Percentiles rank a stretch among this genome's conserved stretches.
phyloP scores from a whole-genome alignment of 2,797 vertebrate genomes.

The Rallus crepitans region DNA sequence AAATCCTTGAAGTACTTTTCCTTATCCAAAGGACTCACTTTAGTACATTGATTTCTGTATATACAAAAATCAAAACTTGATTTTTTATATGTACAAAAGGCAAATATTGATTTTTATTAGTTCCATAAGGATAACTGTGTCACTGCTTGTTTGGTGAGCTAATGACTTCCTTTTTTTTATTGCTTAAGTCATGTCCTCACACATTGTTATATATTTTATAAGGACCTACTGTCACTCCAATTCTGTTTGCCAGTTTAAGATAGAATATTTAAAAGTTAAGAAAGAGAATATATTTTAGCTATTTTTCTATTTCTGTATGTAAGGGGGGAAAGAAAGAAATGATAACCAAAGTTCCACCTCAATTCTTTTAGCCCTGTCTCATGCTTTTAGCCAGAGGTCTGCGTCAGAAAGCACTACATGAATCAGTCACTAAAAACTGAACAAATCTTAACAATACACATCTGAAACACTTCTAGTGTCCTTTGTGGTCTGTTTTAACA shows the following conservation, averaged over 20 bases:
- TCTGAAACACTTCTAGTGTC: background rate
- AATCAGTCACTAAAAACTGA: background rate
- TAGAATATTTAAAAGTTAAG: slow-evolving; percentile 34
- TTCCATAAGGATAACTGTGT: background rate
- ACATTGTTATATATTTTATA: background rate
- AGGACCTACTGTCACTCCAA: slow-evolving; percentile 1
- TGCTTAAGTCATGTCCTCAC: slow-evolving; percentile 11
- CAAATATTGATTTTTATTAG: slow-evolving; percentile 41
- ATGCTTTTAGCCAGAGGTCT: background rate
- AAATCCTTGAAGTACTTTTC: background rate
- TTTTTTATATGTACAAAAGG: slow-evolving; percentile 1
- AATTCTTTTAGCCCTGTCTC: background rate
- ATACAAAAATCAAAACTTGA: background rate
- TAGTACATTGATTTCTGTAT: background rate
- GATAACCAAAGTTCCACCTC: background rate
- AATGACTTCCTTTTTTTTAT: slow-evolving; percentile 8
- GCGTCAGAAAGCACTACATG: background rate
- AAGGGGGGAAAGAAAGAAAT: background rate
- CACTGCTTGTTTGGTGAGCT: background rate
- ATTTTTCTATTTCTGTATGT: background rate
- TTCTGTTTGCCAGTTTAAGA: slow-evolving; percentile 20
- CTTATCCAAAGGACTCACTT: background rate
- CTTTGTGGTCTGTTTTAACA: background rate
- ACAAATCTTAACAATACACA: background rate
- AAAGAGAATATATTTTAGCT: background rate